Evolutionary conservation across 2,888 invertebrate species (phyloP).

Genomic region (Mythimna albipuncta): DNA sequence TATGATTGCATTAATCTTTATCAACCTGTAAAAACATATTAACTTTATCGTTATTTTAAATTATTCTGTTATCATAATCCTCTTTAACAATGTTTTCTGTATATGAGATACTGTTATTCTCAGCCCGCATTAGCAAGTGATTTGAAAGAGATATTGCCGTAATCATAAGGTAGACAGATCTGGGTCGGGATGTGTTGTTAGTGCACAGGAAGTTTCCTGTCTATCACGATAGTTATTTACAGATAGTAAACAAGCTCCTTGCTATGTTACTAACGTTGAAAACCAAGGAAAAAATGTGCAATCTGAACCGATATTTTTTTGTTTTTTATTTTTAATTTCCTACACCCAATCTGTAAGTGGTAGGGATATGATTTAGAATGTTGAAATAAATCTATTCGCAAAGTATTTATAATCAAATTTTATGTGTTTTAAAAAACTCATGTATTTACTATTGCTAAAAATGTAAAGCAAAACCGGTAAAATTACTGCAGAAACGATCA

Average conservation of each 20-base stretch:
- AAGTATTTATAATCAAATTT: neutral
- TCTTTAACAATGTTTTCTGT: neutral
- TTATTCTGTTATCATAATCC: neutral
- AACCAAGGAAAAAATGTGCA: neutral
- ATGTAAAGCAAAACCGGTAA: constrained; percentile 7
- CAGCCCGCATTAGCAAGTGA: constrained; percentile 12
- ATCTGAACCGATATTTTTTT: too few species aligned
- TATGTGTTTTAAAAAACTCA: neutral
- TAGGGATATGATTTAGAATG: neutral
- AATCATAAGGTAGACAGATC: constrained; percentile 31
- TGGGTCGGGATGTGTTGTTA: constrained; percentile 35
- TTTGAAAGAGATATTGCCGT: constrained; percentile 18
- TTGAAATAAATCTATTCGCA: neutral
- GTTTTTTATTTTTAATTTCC: neutral
- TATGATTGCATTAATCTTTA: neutral
- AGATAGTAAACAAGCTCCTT: neutral
- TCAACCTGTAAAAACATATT: neutral
- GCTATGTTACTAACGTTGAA: constrained; percentile 11
- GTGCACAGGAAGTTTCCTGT: constrained; percentile 17
- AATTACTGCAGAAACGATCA: constrained; percentile 19
- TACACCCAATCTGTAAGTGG: neutral
- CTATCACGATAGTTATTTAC: constrained; percentile 13
- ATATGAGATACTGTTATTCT: neutral
- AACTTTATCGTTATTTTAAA: neutral
- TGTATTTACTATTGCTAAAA: constrained; percentile 13